Percentiles rank a stretch among this genome's conserved stretches.
These are phyloP conservation scores for Contarinia nasturtii DNA, from an alignment of 1,140 invertebrate species.

Conservation along the genomic window DNA sequence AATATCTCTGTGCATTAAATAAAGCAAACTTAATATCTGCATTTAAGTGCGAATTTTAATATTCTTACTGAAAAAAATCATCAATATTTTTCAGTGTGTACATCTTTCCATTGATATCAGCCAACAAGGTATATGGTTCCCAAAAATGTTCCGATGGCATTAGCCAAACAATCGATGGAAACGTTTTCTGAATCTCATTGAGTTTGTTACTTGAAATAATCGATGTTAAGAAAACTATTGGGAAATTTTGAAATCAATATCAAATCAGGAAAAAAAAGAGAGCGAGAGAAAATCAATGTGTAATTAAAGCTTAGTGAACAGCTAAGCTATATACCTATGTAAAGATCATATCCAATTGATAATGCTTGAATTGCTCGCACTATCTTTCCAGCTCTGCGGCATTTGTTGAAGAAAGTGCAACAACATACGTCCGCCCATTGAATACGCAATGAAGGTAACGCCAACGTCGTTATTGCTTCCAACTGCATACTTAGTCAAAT, in stretches of 20 bases:
- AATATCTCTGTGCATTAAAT: constrained; percentile 39
- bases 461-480: constrained; percentile 50
- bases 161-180: constrained; percentile 83
- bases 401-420: constrained; percentile 72
- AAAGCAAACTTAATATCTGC: no score
- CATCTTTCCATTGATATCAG: constrained; percentile 57
- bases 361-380: constrained; percentile 86
- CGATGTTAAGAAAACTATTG: no score
- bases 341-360: constrained; percentile 89
- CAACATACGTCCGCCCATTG: constrained; percentile 85
- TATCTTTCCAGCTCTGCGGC: constrained; percentile 73
- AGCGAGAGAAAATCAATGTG: no score
- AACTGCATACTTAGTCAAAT: constrained; percentile 74
- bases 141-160: constrained; percentile 77
- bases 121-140: constrained; percentile 61
- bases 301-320: no score
- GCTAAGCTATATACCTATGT: no score
- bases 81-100: constrained; percentile 71
- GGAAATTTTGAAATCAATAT: no score
- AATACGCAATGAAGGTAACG: constrained; percentile 78
- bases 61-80: constrained; percentile 59
- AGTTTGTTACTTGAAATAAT: constrained; percentile 61
- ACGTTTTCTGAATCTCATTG: constrained; percentile 76
- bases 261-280: no score
- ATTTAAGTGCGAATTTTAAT: no score